Conservation (phyloP, 2,888 invertebrate species). For the Ypsolopha sequella region DNA sequence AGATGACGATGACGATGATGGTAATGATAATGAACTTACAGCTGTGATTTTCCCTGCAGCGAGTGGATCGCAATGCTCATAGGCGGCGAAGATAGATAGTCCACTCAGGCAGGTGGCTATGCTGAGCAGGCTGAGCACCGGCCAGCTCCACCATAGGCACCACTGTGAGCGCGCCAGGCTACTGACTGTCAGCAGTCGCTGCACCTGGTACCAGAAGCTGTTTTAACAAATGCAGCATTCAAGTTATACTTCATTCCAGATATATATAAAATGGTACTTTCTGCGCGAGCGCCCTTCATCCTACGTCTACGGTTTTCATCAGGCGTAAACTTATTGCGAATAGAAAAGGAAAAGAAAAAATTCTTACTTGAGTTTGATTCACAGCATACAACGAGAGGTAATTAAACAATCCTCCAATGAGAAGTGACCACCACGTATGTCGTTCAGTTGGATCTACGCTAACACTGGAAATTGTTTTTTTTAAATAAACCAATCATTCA, state of each 20-base stretch:
- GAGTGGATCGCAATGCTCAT: conserved; percentile 85
- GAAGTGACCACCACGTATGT: conserved; percentile 86
- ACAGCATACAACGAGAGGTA: conserved; percentile 88
- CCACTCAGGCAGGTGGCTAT: conserved; percentile 83
- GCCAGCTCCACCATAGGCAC: conserved; percentile 86
- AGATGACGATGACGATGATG: no score
- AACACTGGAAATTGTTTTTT: conserved; percentile 65
- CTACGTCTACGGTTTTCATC: no score
- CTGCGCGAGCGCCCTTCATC: no score
- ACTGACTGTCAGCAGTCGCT: conserved; percentile 78
- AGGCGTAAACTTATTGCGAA: neutral
- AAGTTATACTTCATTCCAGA: no score
- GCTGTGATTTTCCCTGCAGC: conserved; percentile 71
- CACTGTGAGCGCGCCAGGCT: conserved; percentile 77
- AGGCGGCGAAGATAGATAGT: conserved; percentile 87
- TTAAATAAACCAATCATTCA: neutral
- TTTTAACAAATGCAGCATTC: no score
- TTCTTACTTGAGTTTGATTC: conserved; percentile 80
- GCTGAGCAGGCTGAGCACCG: conserved; percentile 81
- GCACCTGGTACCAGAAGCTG: conserved; percentile 53
- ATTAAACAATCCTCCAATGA: conserved; percentile 85
- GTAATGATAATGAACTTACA: conserved; percentile 22
- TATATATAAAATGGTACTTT: no score
- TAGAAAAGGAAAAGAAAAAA: neutral
- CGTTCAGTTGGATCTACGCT: conserved; percentile 84